Evolutionary conservation across 2,797 vertebrate species (phyloP).

Genomic region (Oophaga sylvatica): DNA sequence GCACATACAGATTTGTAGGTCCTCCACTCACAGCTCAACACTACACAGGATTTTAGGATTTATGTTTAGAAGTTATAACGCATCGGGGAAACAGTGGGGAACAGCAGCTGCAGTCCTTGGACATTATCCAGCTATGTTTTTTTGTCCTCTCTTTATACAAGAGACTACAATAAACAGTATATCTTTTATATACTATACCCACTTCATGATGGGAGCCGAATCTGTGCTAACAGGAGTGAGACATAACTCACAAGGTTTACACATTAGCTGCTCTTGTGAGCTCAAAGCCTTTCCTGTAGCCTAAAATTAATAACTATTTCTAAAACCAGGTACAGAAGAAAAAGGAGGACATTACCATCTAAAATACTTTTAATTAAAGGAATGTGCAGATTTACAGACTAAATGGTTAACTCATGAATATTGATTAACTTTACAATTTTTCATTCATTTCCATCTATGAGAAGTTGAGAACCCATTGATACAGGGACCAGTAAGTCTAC

Average conservation of each 20-base stretch:
- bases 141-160: slow-evolving; percentile 13
- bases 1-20: neutral
- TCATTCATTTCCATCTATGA: neutral
- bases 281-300: slow-evolving; percentile 7
- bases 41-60: slow-evolving; percentile 18
- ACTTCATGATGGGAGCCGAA: neutral
- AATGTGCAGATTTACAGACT: neutral
- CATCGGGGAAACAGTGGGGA: slow-evolving; percentile 2
- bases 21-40: neutral
- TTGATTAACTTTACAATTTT: neutral
- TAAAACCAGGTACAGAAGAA: neutral
- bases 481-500: too few relatives aligned
- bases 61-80: slow-evolving; percentile 39
- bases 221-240: neutral
- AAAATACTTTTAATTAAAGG: neutral
- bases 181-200: slow-evolving; percentile 14
- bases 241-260: slow-evolving; percentile 15
- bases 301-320: neutral
- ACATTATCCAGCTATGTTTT: slow-evolving; percentile 31
- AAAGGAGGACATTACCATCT: neutral
- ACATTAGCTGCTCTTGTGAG: neutral
- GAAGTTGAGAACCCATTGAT: too few relatives aligned
- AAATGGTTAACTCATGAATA: neutral
- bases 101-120: slow-evolving; percentile 40
- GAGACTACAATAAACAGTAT: slow-evolving; percentile 20